Conservation (phyloP, 2,113 vertebrate genomes). For the Columbina picui region DNA sequence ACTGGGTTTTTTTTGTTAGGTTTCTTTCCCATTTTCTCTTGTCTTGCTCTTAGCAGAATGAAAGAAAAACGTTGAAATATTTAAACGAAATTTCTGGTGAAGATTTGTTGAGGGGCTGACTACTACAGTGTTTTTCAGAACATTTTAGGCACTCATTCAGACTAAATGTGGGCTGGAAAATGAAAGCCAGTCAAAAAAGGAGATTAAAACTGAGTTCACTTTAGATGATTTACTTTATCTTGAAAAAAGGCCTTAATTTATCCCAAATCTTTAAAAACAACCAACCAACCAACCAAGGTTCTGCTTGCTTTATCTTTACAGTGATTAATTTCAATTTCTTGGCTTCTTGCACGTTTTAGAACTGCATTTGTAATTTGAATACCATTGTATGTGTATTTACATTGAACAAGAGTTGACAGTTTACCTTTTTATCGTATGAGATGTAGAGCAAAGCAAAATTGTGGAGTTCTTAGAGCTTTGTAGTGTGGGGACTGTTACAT, state of each 20-base stretch:
- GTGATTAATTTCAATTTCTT: neutral
- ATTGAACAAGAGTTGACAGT: neutral
- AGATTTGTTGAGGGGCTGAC: neutral
- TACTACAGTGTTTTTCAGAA: neutral
- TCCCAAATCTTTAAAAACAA: neutral
- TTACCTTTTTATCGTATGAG: neutral
- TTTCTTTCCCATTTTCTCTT: neutral
- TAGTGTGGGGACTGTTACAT: fast-evolving
- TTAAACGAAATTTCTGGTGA: neutral
- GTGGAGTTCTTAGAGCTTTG: fast-evolving
- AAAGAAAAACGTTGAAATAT: neutral
- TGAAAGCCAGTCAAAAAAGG: neutral
- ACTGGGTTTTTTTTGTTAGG: neutral
- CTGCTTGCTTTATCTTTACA: neutral
- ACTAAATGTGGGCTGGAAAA: neutral
- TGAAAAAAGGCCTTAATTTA: neutral
- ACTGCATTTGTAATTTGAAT: neutral
- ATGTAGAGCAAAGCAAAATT: neutral
- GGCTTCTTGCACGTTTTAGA: neutral
- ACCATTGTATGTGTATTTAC: neutral
- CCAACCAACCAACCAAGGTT: neutral
- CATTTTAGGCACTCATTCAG: neutral
- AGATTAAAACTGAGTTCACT: neutral
- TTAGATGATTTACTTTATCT: neutral
- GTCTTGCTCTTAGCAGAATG: neutral